These are phyloP conservation scores for Drosophila ercepeae DNA, from an alignment of 1,140 invertebrate species.

Conservation along the genomic window DNA sequence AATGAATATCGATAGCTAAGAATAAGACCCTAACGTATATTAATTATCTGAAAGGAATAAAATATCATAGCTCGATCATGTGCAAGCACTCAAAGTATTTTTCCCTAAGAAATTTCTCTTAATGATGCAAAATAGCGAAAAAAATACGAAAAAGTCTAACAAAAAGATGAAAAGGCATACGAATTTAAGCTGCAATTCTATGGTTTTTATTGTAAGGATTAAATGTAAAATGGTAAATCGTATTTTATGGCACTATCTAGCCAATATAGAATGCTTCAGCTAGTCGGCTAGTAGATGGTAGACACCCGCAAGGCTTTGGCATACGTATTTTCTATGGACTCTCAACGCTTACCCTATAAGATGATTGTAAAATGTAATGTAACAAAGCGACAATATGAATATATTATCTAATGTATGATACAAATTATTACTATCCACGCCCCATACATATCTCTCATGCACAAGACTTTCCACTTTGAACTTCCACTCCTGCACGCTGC, in stretches of 20 bases:
- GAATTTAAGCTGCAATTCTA: conserved; percentile 76
- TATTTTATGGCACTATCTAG: conserved; percentile 53
- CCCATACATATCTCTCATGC: conserved; percentile 62
- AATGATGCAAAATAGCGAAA: conserved; percentile 16
- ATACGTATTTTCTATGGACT: conserved; percentile 69
- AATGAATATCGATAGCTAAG: conserved; percentile 49
- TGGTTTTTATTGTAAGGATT: conserved; percentile 59
- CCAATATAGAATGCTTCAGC: conserved; percentile 62
- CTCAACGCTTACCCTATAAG: conserved; percentile 54
- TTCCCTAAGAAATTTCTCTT: conserved; percentile 54
- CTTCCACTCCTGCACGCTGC: conserved; percentile 19
- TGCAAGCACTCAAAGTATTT: conserved; percentile 60
- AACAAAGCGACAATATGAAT: conserved; percentile 76
- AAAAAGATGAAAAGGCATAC: conserved; percentile 57
- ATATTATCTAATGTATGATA: conserved; percentile 71
- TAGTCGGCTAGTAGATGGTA: conserved; percentile 66
- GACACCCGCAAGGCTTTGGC: conserved; percentile 60
- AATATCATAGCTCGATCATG: conserved; percentile 57
- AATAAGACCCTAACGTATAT: conserved; percentile 38
- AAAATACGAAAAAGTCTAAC: neutral
- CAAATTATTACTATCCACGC: conserved; percentile 29
- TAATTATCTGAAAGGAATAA: conserved; percentile 48
- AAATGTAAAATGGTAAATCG: conserved; percentile 40
- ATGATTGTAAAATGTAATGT: conserved; percentile 76
- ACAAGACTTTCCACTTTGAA: conserved; percentile 49